phyloP scores from a whole-genome alignment of 2,113 vertebrate genomes.

The Pogona vitticeps region DNA sequence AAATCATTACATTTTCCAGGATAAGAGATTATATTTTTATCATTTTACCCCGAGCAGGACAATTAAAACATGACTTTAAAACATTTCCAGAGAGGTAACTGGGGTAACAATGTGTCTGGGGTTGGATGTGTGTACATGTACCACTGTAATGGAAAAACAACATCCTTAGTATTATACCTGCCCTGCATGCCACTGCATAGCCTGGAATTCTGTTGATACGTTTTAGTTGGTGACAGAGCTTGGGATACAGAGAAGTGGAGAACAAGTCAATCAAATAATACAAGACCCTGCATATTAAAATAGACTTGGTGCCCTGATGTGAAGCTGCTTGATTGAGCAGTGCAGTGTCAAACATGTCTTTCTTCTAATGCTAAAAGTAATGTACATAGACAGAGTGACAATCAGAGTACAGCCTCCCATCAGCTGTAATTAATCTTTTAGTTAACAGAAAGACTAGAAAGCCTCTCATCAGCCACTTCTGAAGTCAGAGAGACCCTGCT shows the following conservation, averaged over 20 bases:
- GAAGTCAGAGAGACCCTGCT: slow-evolving; percentile 85
- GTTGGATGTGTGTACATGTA: background rate
- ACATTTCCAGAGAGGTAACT: background rate
- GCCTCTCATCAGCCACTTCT: slow-evolving; percentile 88
- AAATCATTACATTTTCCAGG: background rate
- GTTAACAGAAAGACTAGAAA: slow-evolving; percentile 87
- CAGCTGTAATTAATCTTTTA: slow-evolving; percentile 94
- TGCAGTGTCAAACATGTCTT: slow-evolving; percentile 74
- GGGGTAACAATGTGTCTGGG: background rate
- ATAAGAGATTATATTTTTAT: slow-evolving; percentile 13
- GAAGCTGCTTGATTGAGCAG: slow-evolving; percentile 73
- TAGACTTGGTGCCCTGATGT: slow-evolving; percentile 58
- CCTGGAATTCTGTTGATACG: slow-evolving; percentile 41
- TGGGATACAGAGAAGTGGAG: slow-evolving; percentile 15
- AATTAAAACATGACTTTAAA: slow-evolving; percentile 15
- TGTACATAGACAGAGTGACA: slow-evolving; percentile 84
- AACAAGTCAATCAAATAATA: slow-evolving; percentile 67
- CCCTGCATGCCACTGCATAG: slow-evolving; percentile 19
- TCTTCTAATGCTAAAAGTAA: slow-evolving; percentile 80
- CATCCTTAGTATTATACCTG: background rate
- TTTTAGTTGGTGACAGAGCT: slow-evolving; percentile 45
- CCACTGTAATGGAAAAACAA: slow-evolving; percentile 19
- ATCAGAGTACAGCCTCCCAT: slow-evolving; percentile 81
- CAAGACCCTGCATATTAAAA: slow-evolving; percentile 70
- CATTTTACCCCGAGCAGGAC: background rate